Conservation (phyloP, 2,113 vertebrate genomes). For the Xerus inauris region DNA sequence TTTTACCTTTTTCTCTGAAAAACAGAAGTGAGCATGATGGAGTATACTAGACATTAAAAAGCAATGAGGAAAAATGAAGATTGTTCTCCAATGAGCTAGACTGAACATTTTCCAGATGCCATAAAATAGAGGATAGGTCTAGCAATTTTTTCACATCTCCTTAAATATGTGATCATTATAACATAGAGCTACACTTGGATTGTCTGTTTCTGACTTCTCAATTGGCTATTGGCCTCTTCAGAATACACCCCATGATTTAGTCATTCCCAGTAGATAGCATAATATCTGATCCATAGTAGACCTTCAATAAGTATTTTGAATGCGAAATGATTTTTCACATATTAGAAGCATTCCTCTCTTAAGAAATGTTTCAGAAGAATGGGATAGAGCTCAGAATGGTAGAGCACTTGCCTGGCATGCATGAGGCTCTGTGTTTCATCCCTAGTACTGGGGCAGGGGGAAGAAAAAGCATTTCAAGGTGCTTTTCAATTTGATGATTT, state of each 20-base stretch:
- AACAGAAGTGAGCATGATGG: background rate
- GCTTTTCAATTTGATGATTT: conserved; percentile 54
- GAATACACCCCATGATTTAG: background rate
- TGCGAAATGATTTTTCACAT: conserved; percentile 9
- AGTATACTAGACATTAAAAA: background rate
- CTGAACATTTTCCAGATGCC: background rate
- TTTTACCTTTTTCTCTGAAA: conserved; percentile 40
- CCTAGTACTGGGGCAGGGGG: too few relatives aligned
- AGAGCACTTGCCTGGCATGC: too few relatives aligned
- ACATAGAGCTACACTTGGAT: background rate
- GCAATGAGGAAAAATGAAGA: conserved; percentile 11
- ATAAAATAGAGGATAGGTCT: background rate
- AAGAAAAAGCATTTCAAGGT: conserved; percentile 22
- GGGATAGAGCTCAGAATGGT: too few relatives aligned
- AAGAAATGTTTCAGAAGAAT: too few relatives aligned
- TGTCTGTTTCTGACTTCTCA: background rate
- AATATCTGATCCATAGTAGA: background rate
- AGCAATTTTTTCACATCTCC: background rate
- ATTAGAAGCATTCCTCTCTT: background rate
- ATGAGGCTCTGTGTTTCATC: too few relatives aligned
- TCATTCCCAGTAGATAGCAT: background rate
- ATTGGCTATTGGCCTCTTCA: background rate
- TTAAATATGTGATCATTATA: background rate
- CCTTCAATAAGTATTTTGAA: conserved; percentile 44
- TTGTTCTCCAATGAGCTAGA: background rate